Base-by-base conservation (phyloP, 2,113 vertebrate genomes). In the Thermophis baileyi region DNA sequence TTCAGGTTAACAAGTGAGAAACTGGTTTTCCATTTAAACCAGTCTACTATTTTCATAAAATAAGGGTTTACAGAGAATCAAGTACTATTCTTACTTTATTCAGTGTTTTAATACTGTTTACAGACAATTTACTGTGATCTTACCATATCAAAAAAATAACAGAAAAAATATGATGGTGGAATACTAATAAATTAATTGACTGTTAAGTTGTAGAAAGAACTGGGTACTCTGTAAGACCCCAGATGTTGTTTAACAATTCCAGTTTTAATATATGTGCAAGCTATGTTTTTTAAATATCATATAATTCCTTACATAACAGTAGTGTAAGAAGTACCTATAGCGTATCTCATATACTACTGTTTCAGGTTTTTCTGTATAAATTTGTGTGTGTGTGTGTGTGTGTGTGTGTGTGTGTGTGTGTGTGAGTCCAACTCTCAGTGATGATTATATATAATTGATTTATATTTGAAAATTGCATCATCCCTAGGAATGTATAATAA, bases 31-130 rank as follows among this genome's bases (percentile, higher is more conserved):
- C 60, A 4, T 54, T 54, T 85, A 24, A 12, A 46, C 16, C 6
- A 50, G 24, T 9, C 44, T 92, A 9, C 22, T 54, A 35, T 0
- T 0, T 2, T 9, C 46, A 81, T 14, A 44, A 90, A 0, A 20
- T 85, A 10, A 25, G 12, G 30, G n/a, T 85, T 44, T 91, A 50
- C 20, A 85, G 22, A 44, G 20, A 85, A 27, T 7, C 22, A 14
- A 25, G 8, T 85, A 24, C 50, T 16, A 24, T 27, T 63, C 44
- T 44, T n/a, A 6, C 12, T 88, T 12, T 47, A 20, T 9, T 57
- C 25, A 47, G 30, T 60, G 27, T 54, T 44, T 22, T 85, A n/a
- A 20, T 25, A 88, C 16, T 25, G 24, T 11, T 74, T 74, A 50
- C 49, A 53, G n/a, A 14, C 5, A 51, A 35, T 14, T 10, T 85